Evolutionary conservation across 2,113 vertebrate species (phyloP).

Genomic region (Kobus ellipsiprymnus): DNA sequence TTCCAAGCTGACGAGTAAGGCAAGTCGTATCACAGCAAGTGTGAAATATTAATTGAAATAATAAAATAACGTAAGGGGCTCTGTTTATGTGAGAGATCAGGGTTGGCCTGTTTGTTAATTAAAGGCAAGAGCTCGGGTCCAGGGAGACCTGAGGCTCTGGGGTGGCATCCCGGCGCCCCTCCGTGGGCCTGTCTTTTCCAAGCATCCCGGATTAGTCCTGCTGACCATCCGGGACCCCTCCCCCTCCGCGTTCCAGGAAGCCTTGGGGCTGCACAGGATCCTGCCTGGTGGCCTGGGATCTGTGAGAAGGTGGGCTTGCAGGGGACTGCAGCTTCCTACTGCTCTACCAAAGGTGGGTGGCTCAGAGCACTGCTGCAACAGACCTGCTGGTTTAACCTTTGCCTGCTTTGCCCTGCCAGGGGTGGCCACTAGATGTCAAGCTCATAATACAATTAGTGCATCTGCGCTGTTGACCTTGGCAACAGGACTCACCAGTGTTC

Average conservation of each 20-base stretch:
- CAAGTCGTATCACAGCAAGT: not conserved
- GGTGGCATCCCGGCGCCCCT: not conserved
- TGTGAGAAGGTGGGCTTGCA: slow-evolving; percentile 75
- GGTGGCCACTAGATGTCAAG: slow-evolving; percentile 92
- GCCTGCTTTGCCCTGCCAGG: slow-evolving; percentile 88
- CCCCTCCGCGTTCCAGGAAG: slow-evolving; percentile 7
- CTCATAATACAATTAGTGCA: slow-evolving; percentile 95
- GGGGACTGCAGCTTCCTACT: slow-evolving; percentile 76
- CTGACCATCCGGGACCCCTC: not conserved
- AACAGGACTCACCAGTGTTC: slow-evolving; percentile 81
- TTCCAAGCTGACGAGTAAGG: not conserved
- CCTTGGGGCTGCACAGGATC: slow-evolving; percentile 32
- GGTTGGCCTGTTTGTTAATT: slow-evolving; percentile 28
- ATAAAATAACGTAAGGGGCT: not conserved
- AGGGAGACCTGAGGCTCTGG: not conserved
- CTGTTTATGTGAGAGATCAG: not conserved
- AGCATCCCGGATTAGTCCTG: not conserved
- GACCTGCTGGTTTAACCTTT: slow-evolving; percentile 97
- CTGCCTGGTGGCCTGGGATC: slow-evolving; percentile 65
- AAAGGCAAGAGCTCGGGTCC: not conserved
- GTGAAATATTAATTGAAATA: not conserved
- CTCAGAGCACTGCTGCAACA: slow-evolving; percentile 85
- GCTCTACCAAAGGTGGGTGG: slow-evolving; percentile 82
- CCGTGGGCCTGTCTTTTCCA: not conserved
- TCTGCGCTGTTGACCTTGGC: slow-evolving; percentile 94